Base-by-base conservation (phyloP, 2,888 invertebrate species). In the Drosophila sordidula region DNA sequence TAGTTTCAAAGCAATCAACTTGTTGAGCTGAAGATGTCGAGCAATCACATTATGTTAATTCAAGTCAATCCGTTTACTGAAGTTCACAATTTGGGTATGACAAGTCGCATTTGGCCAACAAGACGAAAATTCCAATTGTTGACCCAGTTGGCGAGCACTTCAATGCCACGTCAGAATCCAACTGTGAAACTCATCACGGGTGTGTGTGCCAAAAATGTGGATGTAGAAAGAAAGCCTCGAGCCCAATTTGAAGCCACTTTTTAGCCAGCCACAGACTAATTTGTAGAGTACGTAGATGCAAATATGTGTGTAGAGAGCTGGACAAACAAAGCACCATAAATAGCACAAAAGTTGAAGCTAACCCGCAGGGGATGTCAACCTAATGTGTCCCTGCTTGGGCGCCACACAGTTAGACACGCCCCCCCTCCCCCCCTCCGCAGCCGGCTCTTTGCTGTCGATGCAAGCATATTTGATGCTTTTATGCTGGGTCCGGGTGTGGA, bases 101-200 rank as follows among this genome's bases (percentile, higher is more conserved):
- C 65, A 72, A 65, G 59, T 58, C 54, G 22, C 41, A 51, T 44
- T 55, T 57, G 36, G 56, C 44, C 45, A 75, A 64, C 64, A 58
- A 44, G 36, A 50, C 58, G 38, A 22, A 29, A 58, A 72, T 61
- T 58, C 47, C 78, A 45, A 80, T 77, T 80, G 69, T 56, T 77
- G 84, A 80, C 87, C 80, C 68, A 80, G 58, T 80, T 80, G 80
- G 84, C 87, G 36, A n/a, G 14, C 41, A 34, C 61, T 59, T 61
- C 77, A 65, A 72, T 74, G 73, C 57, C 80, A 65, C 6, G 34
- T 61, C 16, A n/a, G 8, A 11, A 41, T 26, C 39, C 45, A 18
- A 55, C 16, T 29, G 47, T 63, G 65, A 46, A 65, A 65, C 55
- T 56, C 56, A 67, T 61, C 44, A 45, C 44, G 41, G 50, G 54